Conservation (phyloP, 1,140 invertebrate species). For the Leptopilina clavipes region DNA sequence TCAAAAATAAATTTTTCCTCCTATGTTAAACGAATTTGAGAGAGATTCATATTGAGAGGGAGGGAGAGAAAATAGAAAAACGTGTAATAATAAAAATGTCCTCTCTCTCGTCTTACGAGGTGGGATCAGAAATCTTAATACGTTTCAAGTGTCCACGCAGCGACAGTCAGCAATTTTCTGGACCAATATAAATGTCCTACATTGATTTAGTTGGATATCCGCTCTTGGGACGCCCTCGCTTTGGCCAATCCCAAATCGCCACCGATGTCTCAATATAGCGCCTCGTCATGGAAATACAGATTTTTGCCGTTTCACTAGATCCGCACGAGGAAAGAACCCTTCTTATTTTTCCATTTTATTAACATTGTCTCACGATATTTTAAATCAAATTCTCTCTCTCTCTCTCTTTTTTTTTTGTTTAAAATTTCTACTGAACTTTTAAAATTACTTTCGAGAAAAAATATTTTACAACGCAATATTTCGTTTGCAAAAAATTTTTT, state of each 20-base stretch:
- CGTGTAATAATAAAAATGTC: conserved; percentile 71
- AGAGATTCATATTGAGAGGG: neutral
- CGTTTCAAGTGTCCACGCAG: conserved; percentile 63
- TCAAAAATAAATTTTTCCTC: conserved; percentile 61
- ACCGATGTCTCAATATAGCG: conserved; percentile 55
- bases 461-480: too few relatives aligned
- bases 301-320: neutral
- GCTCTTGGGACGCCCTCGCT: conserved; percentile 38
- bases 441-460: too few relatives aligned
- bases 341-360: too few relatives aligned
- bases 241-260: conserved; percentile 38
- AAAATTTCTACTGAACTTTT: too few relatives aligned
- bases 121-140: conserved; percentile 73
- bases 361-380: neutral
- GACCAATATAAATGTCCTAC: conserved; percentile 73
- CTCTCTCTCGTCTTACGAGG: conserved; percentile 52
- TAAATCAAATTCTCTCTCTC: neutral
- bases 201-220: conserved; percentile 66
- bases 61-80: conserved; percentile 38
- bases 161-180: conserved; percentile 69
- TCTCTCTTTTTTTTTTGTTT: too few relatives aligned
- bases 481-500: too few relatives aligned
- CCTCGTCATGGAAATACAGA: conserved; percentile 45
- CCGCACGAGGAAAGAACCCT: too few relatives aligned
- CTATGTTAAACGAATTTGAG: neutral